phyloP scores from a whole-genome alignment of 2,113 vertebrate genomes.

The Bombycilla garrulus region DNA sequence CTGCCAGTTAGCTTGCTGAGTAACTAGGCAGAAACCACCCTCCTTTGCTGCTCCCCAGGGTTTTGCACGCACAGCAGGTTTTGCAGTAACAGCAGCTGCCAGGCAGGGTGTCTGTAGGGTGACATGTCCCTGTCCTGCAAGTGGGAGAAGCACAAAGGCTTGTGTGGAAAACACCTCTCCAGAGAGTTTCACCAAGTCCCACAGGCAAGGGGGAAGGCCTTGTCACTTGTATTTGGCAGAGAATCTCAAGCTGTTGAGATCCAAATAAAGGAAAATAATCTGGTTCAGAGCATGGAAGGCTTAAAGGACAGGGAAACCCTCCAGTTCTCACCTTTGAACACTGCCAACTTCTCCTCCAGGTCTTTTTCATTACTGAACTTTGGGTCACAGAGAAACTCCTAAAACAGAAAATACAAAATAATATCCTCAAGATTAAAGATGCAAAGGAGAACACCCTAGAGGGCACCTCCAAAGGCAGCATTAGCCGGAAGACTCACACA shows the following conservation, averaged over 20 bases:
- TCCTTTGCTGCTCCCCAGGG: neutral
- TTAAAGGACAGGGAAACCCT: neutral
- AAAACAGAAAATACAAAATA: neutral
- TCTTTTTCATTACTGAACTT: constrained; percentile 94
- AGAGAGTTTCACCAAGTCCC: neutral
- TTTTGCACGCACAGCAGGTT: neutral
- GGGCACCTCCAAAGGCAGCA: neutral
- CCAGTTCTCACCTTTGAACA: constrained; percentile 90
- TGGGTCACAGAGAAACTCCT: constrained; percentile 95
- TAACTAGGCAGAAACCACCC: neutral
- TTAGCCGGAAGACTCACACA: neutral
- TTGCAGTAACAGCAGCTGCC: neutral
- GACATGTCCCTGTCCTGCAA: neutral
- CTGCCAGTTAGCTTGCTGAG: neutral
- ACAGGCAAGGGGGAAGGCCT: neutral
- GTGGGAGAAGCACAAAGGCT: neutral
- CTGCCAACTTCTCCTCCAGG: constrained; percentile 86
- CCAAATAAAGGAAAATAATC: neutral
- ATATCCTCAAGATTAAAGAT: neutral
- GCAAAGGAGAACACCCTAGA: neutral
- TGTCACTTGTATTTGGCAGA: neutral
- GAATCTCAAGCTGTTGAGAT: neutral
- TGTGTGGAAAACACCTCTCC: neutral
- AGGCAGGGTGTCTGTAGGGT: neutral
- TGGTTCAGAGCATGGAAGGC: neutral